These are phyloP conservation scores for Microctonus brassicae DNA, from an alignment of 2,888 invertebrate genomes.

Conservation along the genomic window DNA sequence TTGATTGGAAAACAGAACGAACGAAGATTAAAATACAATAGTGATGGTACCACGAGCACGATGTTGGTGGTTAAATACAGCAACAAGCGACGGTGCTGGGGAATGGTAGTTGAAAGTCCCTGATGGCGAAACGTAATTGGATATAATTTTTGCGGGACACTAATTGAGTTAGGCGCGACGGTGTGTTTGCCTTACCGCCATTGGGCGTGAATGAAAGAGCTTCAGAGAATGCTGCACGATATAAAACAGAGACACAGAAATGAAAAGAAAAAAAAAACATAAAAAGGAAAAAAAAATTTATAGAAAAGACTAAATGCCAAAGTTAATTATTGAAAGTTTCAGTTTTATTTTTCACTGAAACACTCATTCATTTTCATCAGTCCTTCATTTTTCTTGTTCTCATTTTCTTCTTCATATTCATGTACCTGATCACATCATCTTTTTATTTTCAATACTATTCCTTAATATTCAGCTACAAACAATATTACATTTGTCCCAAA, in stretches of 20 bases:
- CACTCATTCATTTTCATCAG: background rate
- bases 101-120: conserved; percentile 35
- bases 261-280: background rate
- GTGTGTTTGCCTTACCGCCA: conserved; percentile 56
- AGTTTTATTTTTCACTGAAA: conserved; percentile 1
- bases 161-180: conserved; percentile 58
- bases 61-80: conserved; percentile 46
- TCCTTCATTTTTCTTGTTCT: background rate
- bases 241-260: background rate
- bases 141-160: conserved; percentile 61
- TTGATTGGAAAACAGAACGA: background rate
- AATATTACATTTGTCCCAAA: background rate
- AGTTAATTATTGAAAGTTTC: conserved; percentile 18
- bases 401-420: background rate
- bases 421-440: background rate
- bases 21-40: background rate
- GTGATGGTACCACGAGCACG: background rate
- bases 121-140: conserved; percentile 56
- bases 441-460: background rate
- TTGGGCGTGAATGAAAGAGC: conserved; percentile 23
- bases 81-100: conserved; percentile 45
- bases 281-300: background rate
- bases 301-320: background rate
- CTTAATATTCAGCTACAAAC: background rate
- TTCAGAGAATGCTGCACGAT: background rate